Evolutionary conservation across 2,888 invertebrate species (phyloP).

Genomic region (Drosophila meridiana): DNA sequence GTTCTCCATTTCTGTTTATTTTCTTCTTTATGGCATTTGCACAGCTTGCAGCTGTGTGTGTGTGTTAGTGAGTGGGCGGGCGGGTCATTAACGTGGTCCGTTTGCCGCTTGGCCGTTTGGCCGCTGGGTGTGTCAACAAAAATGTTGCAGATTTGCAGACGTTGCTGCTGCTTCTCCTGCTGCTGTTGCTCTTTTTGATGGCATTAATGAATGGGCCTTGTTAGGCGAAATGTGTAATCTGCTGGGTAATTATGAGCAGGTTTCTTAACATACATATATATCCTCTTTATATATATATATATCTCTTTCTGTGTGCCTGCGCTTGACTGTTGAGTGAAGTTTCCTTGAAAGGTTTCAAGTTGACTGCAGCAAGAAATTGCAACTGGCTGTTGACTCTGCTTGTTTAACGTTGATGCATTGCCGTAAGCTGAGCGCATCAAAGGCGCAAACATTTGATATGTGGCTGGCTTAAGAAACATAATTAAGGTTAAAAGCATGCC

Average conservation of each 20-base stretch:
- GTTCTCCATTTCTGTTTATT: slow-evolving; percentile 51
- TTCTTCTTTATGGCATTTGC: slow-evolving; percentile 73
- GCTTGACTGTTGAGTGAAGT: slow-evolving; percentile 33
- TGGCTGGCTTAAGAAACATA: not conserved
- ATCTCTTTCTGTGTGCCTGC: not conserved
- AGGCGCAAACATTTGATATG: not conserved
- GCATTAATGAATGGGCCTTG: slow-evolving; percentile 79
- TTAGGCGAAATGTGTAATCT: slow-evolving; percentile 76
- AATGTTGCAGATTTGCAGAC: slow-evolving; percentile 74
- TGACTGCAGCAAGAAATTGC: slow-evolving; percentile 24
- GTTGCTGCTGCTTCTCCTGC: slow-evolving; percentile 33
- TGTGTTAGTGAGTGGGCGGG: not conserved
- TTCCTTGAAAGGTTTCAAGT: slow-evolving; percentile 25
- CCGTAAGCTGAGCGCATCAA: slow-evolving; percentile 27
- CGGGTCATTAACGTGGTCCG: slow-evolving; percentile 64
- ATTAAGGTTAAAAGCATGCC: slow-evolving; percentile 10
- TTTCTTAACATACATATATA: slow-evolving; percentile 23
- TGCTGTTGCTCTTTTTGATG: slow-evolving; percentile 67
- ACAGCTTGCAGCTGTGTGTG: slow-evolving; percentile 67
- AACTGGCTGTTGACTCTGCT: slow-evolving; percentile 25
- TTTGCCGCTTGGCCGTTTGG: slow-evolving; percentile 54
- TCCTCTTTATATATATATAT: not conserved
- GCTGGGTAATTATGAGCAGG: slow-evolving; percentile 75
- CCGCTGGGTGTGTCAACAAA: slow-evolving; percentile 69
- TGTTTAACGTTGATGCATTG: slow-evolving; percentile 42